Evolutionary conservation across 2,888 invertebrate species (phyloP).

Genomic region (Clistopyga incitator): DNA sequence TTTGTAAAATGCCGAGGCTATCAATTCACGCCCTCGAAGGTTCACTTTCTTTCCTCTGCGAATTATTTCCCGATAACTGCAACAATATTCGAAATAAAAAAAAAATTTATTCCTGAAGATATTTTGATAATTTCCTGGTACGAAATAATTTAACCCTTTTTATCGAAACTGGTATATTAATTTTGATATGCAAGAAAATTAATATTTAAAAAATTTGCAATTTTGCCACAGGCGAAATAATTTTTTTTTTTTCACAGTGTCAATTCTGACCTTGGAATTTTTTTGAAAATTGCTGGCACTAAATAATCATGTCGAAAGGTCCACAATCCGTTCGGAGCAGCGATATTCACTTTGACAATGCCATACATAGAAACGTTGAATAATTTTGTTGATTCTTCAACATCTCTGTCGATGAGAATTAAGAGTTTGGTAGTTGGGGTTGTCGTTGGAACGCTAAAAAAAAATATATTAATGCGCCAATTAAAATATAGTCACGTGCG

Average conservation of each 20-base stretch:
- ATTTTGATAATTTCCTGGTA: too few relatives aligned
- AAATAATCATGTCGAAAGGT: slow-evolving; percentile 74
- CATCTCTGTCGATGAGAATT: slow-evolving; percentile 68
- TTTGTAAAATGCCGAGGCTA: slow-evolving; percentile 72
- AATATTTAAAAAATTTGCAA: too few relatives aligned
- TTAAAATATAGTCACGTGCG: background rate
- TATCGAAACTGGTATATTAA: too few relatives aligned
- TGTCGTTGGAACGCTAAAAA: slow-evolving; percentile 70
- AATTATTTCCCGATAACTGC: slow-evolving; percentile 70
- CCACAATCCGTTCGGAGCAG: slow-evolving; percentile 73
- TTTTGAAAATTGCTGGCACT: slow-evolving; percentile 70
- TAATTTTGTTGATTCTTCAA: background rate
- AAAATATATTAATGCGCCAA: background rate
- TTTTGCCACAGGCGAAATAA: too few relatives aligned
- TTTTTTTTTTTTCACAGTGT: background rate
- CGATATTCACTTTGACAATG: slow-evolving; percentile 73
- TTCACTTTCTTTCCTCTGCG: slow-evolving; percentile 67
- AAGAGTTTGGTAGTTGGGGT: slow-evolving; percentile 72
- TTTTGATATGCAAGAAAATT: too few relatives aligned
- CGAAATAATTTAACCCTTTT: too few relatives aligned
- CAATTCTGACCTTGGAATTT: slow-evolving; percentile 69
- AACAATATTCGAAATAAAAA: background rate
- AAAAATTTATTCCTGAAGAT: too few relatives aligned
- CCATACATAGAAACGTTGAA: slow-evolving; percentile 71
- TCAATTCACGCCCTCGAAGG: slow-evolving; percentile 75